Base-by-base conservation (phyloP, 1,140 invertebrate species). In the Samia ricini region DNA sequence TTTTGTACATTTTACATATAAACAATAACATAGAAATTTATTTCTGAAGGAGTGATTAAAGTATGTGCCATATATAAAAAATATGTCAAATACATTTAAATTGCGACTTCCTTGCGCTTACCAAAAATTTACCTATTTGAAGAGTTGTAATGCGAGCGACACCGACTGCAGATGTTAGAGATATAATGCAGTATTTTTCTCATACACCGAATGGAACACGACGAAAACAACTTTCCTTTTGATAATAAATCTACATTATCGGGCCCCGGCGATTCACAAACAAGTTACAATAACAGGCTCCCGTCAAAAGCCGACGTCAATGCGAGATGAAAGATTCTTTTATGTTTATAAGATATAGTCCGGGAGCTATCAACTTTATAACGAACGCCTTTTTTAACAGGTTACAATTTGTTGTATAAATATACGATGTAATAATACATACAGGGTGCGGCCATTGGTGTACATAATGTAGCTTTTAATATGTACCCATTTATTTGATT, bases 211-310 rank as follows among this genome's bases (percentile, higher is more conserved):
- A 42, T 42, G 33, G 33, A 42, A 42, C 33, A 42, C 33, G 33
- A 42, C n/a, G 33, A 42, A 42, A 42, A 42, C 33, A 42, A 42
- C 33, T 42, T 42, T 42, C 33, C 33, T 42, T n/a, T 42, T 42
- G 33, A 42, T 42, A 42, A 42, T 42, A 42, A 42, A 42, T 42
- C 33, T 42, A 42, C 33, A 42, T 42, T 42, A 42, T 42, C 33
- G 33, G 33, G 33, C 33, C 33, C 33, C 33, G 33, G 33, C 33
- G 33, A 42, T 42, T 42, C 33, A 42, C 33, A 42, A 42, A 42
- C 33, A 42, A 42, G 33, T 42, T 42, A 42, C 33, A 42, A 42
- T 42, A 42, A 42, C 33, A 42, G 33, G 33, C 33, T 42, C 33
- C 33, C 33, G 33, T 42, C 33, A 42, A 42, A 42, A 42, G 33